These are phyloP conservation scores for Ptychoptera albimana DNA, from an alignment of 2,888 invertebrate genomes.

Conservation along the genomic window DNA sequence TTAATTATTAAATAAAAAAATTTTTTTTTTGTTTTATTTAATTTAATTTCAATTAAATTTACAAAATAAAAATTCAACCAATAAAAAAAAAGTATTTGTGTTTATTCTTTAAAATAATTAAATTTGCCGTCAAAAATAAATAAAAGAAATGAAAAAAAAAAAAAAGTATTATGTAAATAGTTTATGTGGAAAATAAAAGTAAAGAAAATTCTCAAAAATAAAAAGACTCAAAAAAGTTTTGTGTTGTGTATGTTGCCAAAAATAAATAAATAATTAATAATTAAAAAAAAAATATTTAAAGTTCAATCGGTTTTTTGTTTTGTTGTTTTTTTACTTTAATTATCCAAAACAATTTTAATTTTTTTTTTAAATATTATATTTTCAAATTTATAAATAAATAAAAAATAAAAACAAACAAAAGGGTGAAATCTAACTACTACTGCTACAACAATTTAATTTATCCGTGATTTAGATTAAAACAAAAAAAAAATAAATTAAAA, in stretches of 20 bases:
- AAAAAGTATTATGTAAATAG: not conserved
- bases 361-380: not conserved
- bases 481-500: too few relatives aligned
- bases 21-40: too few relatives aligned
- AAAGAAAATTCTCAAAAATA: not conserved
- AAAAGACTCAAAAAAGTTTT: slow-evolving; percentile 2
- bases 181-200: not conserved
- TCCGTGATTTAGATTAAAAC: not conserved
- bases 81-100: slow-evolving; percentile 1
- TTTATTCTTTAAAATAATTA: too few relatives aligned
- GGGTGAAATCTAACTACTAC: not conserved
- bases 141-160: not conserved
- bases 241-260: not conserved
- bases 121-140: not conserved
- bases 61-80: not conserved
- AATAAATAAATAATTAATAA: not conserved
- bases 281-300: not conserved
- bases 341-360: slow-evolving; percentile 1
- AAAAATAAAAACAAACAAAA: slow-evolving; percentile 2
- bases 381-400: not conserved
- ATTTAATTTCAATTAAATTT: not conserved
- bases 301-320: not conserved
- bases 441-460: too few relatives aligned
- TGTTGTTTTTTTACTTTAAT: not conserved
- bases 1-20: too few relatives aligned